These are phyloP conservation scores for Saguinus midas DNA, from an alignment of 2,113 vertebrate species.

Conservation along the genomic window DNA sequence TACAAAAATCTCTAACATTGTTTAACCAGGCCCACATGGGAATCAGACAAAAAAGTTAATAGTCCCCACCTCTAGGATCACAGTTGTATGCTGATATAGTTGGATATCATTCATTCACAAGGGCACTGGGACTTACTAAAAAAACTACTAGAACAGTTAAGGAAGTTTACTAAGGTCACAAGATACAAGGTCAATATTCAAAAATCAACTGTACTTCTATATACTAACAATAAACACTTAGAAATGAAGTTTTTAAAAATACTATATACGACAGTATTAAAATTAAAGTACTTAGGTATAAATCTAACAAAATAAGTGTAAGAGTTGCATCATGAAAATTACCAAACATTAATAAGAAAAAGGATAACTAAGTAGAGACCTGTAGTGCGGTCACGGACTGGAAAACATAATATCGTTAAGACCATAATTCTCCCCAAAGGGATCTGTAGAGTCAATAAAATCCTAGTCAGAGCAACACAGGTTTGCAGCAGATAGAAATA, in stretches of 20 bases:
- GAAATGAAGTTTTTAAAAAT: not conserved
- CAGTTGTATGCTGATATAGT: not conserved
- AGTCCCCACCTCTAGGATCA: not conserved
- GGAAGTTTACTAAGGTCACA: not conserved
- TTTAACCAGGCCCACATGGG: not conserved
- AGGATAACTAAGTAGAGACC: not conserved
- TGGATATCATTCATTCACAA: not conserved
- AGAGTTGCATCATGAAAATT: not conserved
- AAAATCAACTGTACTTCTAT: conserved; percentile 6
- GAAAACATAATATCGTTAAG: not conserved
- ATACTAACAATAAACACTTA: not conserved
- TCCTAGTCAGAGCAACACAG: not conserved
- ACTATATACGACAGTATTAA: not conserved
- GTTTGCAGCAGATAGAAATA: not conserved
- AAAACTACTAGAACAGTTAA: not conserved
- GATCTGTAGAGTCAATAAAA: conserved; percentile 2
- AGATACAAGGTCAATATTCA: not conserved
- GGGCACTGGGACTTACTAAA: not conserved
- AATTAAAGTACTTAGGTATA: not conserved
- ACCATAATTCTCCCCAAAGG: not conserved
- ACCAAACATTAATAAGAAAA: not conserved
- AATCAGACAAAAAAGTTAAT: not conserved
- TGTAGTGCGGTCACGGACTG: not conserved
- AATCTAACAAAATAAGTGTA: not conserved
- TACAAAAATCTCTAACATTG: not conserved